A percentile compares a stretch with the other conserved stretches of the same genome.
These are phyloP conservation scores for Aldrovandia affinis DNA, from an alignment of 2,797 vertebrate genomes.

Conservation along the genomic window DNA sequence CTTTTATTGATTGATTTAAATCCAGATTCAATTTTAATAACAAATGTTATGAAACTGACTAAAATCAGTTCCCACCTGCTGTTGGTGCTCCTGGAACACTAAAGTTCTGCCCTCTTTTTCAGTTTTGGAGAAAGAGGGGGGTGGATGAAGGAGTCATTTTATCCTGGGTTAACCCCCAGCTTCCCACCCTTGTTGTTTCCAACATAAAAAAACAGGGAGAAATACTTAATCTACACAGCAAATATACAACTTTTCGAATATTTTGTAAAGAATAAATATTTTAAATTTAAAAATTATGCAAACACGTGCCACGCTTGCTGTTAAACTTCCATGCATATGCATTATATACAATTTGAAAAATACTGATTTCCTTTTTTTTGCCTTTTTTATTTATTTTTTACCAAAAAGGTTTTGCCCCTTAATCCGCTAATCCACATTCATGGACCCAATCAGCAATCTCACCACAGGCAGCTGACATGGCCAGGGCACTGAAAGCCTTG, in stretches of 20 bases:
- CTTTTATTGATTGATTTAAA: neutral
- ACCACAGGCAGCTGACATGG: slow-evolving; percentile 70
- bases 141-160: slow-evolving; percentile 1
- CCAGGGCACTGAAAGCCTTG: slow-evolving; percentile 87
- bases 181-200: slow-evolving; percentile 11
- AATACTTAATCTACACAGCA: slow-evolving; percentile 81
- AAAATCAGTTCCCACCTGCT: neutral
- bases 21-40: neutral
- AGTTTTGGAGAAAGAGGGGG: too few relatives aligned
- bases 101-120: too few relatives aligned
- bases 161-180: slow-evolving; percentile 16
- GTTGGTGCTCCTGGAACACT: neutral
- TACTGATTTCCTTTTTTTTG: slow-evolving; percentile 77
- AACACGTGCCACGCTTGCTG: slow-evolving; percentile 83
- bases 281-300: slow-evolving; percentile 83
- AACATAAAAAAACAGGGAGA: slow-evolving; percentile 53
- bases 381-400: slow-evolving; percentile 61
- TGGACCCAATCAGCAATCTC: slow-evolving; percentile 62
- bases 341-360: slow-evolving; percentile 89
- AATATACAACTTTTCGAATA: slow-evolving; percentile 84
- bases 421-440: slow-evolving; percentile 69
- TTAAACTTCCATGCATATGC: slow-evolving; percentile 82
- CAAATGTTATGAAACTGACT: neutral
- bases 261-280: slow-evolving; percentile 89
- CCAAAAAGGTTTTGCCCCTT: slow-evolving; percentile 72